These are phyloP conservation scores for Tokudaia tokunoshimensis DNA, from an alignment of 2,797 vertebrate genomes.

Conservation along the genomic window DNA sequence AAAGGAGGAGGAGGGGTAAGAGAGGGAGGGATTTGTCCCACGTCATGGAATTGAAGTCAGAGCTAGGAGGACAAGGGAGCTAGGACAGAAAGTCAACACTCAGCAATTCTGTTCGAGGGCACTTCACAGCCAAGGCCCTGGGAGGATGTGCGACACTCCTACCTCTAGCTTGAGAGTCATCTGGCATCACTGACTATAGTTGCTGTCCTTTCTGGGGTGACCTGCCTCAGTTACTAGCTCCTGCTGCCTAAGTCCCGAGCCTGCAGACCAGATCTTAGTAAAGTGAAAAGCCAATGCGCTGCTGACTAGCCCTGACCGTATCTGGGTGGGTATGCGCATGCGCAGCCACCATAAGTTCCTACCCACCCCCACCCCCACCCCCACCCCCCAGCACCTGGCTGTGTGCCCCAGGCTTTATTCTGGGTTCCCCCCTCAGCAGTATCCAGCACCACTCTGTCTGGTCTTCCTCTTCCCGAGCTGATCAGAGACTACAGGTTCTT, in stretches of 20 bases:
- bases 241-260: not conserved
- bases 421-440: not conserved
- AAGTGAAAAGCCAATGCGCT: not conserved
- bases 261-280: not conserved
- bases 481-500: not conserved
- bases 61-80: not conserved
- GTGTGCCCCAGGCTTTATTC: not conserved
- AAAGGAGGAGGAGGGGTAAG: no score
- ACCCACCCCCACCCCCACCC: not conserved
- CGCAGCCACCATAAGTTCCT: not conserved
- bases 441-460: not conserved
- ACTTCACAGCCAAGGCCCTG: not conserved
- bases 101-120: not conserved
- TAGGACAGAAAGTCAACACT: not conserved
- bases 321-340: fast-evolving
- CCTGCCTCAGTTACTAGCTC: not conserved
- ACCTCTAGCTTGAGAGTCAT: not conserved
- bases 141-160: fast-evolving
- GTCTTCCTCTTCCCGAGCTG: not conserved
- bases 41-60: not conserved
- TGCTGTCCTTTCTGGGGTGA: fast-evolving
- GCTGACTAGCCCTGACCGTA: not conserved
- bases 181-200: not conserved
- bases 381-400: no score
- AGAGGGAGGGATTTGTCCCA: not conserved